Evolutionary conservation across 2,888 invertebrate genomes (phyloP), one percentile per base, ranked within the genome.

Genomic region (Phragmatobia fuliginosa): DNA sequence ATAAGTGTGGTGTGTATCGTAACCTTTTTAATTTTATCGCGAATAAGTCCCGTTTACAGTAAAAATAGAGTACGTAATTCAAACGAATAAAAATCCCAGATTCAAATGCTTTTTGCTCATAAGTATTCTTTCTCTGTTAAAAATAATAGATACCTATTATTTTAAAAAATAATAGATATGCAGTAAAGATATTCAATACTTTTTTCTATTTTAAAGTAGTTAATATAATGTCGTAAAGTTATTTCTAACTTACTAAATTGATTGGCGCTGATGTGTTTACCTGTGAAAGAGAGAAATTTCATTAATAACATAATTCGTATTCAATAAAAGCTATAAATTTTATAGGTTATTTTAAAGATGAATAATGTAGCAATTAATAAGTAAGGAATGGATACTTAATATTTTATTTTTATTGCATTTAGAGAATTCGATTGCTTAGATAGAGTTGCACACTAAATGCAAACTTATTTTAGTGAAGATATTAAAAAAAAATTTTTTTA

Each of bases 251-350:
- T 38, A 68, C 64, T 25, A 62, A 63, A 63, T 62, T 66, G 52
- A 41, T 62, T 52, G 25, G 25, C 10, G 18, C 28, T 64, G 68
- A 21, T 64, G 36, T 58, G 25, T 36, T 70, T 66, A 70, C 70
- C 70, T 70, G 70, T 56, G 45, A 70, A 66, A 70, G 56, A 70
- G 62, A 70, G 66, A 66, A 70, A 70, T 62, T 62, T 66, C 11
- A 58, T 66, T 56, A 66, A 28, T 62, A 62, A 56, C 25, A 38
- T 16, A 69, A 70, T 59, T 52, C 52, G 14, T 1, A 67, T 61
- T 67, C 32, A 61, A 38, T 66, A 14, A 36, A 59, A 66, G 21
- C 28, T 25, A 62, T 66, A 14, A 59, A 66, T 25, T 66, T 36
- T 16, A 66, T 56, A 32, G 45, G n/a, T 49, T 64, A 64, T 64